phyloP scores from a whole-genome alignment of 2,113 vertebrate genomes.

The Amblyornis subalaris region DNA sequence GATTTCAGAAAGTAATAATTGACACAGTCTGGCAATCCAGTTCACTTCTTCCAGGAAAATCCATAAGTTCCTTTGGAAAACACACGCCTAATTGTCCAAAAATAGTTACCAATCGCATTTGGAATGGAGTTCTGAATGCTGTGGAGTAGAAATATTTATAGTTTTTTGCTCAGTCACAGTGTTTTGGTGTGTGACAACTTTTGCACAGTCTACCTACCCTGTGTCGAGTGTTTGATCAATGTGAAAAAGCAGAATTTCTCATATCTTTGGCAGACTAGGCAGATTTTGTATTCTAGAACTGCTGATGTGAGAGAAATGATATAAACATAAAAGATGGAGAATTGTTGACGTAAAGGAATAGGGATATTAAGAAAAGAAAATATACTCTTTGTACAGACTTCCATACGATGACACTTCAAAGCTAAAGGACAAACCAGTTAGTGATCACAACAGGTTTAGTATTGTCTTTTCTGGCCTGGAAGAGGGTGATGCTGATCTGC shows the following conservation, averaged over 20 bases:
- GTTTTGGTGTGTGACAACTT: not conserved
- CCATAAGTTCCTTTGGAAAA: not conserved
- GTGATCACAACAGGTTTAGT: not conserved
- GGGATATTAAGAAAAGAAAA: not conserved
- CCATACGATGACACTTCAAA: not conserved
- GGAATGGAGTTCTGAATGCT: not conserved
- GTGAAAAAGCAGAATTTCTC: not conserved
- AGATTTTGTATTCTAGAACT: not conserved
- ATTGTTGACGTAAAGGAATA: not conserved
- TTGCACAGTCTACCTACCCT: not conserved
- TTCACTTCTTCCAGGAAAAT: not conserved
- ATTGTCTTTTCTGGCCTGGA: not conserved
- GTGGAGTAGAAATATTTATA: not conserved
- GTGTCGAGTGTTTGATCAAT: fast-evolving
- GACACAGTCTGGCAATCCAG: not conserved
- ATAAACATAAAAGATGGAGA: not conserved
- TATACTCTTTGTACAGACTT: not conserved
- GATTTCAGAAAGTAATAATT: not conserved
- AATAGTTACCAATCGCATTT: not conserved
- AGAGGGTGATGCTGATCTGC: not conserved
- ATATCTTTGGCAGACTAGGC: not conserved
- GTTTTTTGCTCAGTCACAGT: not conserved
- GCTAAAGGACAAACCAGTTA: not conserved
- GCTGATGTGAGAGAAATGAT: not conserved
- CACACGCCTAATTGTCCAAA: not conserved